A percentile compares a stretch with the other conserved stretches of the same genome.
phyloP scores from a whole-genome alignment of 2,113 vertebrate species.

The Atherinomorus stipes region DNA sequence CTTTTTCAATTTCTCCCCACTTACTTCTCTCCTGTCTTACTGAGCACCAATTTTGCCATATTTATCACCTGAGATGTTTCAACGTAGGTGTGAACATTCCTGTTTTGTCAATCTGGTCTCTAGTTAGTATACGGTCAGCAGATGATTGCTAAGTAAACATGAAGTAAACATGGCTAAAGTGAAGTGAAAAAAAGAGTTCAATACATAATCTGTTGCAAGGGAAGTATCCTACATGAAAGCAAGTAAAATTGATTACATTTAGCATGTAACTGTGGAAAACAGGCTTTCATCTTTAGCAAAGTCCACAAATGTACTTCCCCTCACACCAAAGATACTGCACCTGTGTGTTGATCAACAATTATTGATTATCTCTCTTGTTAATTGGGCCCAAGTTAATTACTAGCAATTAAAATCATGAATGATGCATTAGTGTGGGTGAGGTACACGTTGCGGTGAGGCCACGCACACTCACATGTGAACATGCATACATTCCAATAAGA shows the following conservation, averaged over 20 bases:
- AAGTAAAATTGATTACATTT: constrained; percentile 52
- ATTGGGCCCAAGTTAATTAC: constrained; percentile 80
- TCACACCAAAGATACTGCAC: constrained; percentile 61
- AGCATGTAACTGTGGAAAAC: constrained; percentile 31
- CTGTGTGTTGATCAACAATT: constrained; percentile 73
- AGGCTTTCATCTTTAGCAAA: constrained; percentile 23
- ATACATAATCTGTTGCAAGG: constrained; percentile 66
- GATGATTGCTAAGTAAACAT: constrained; percentile 62
- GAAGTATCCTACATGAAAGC: constrained; percentile 44
- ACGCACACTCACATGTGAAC: constrained; percentile 37
- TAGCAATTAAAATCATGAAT: constrained; percentile 81
- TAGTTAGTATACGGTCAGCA: constrained; percentile 54
- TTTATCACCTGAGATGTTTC: constrained; percentile 26
- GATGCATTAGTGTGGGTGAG: constrained; percentile 72
- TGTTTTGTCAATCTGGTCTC: constrained; percentile 44
- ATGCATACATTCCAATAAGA: constrained; percentile 29
- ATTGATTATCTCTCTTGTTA: constrained; percentile 81
- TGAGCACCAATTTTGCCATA: constrained; percentile 13
- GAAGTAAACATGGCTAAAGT: constrained; percentile 44
- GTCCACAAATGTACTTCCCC: constrained; percentile 44
- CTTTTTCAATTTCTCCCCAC: constrained; percentile 56
- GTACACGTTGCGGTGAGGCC: constrained; percentile 9
- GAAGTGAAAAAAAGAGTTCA: constrained; percentile 44
- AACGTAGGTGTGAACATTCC: constrained; percentile 22
- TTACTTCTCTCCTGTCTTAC: constrained; percentile 18